Percentiles rank a stretch among this genome's conserved stretches.
These are phyloP conservation scores for Isoperla grammatica DNA, from an alignment of 2,888 invertebrate genomes.

Conservation along the genomic window DNA sequence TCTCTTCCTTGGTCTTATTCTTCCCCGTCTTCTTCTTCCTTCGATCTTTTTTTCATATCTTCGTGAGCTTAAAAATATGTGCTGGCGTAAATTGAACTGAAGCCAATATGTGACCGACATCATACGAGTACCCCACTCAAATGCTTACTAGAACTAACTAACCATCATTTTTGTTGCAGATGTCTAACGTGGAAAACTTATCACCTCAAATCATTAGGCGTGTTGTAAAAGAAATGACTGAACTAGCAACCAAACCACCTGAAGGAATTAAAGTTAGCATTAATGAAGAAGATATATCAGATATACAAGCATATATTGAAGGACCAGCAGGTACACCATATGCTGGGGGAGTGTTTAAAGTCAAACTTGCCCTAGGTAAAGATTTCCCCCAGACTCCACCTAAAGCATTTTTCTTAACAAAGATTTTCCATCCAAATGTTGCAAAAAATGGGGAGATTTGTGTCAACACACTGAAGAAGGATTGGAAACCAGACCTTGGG, in stretches of 20 bases:
- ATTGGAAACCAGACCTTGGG: constrained; percentile 94
- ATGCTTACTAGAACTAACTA: constrained; percentile 7
- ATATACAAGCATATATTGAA: constrained; percentile 86
- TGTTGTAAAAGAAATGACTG: constrained; percentile 83
- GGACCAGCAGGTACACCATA: constrained; percentile 96
- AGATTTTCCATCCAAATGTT: constrained; percentile 97
- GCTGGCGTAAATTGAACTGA: too few species aligned
- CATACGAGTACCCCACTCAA: too few species aligned
- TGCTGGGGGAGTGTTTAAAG: constrained; percentile 79
- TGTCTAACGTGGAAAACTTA: constrained; percentile 89
- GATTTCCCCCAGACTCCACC: constrained; percentile 91
- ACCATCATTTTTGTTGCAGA: constrained; percentile 45
- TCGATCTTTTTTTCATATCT: too few species aligned
- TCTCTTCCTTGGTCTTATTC: too few species aligned
- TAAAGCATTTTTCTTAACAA: constrained; percentile 88
- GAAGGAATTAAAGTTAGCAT: constrained; percentile 87
- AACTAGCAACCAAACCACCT: constrained; percentile 73
- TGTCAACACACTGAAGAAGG: constrained; percentile 91
- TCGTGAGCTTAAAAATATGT: too few species aligned
- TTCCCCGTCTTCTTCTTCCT: too few species aligned
- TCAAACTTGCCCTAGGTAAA: constrained; percentile 86
- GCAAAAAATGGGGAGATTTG: constrained; percentile 92
- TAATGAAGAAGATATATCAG: constrained; percentile 90
- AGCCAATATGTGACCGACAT: too few species aligned
- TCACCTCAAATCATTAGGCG: constrained; percentile 87